Conservation (phyloP, 2,888 invertebrate genomes). For the Belgica antarctica region DNA sequence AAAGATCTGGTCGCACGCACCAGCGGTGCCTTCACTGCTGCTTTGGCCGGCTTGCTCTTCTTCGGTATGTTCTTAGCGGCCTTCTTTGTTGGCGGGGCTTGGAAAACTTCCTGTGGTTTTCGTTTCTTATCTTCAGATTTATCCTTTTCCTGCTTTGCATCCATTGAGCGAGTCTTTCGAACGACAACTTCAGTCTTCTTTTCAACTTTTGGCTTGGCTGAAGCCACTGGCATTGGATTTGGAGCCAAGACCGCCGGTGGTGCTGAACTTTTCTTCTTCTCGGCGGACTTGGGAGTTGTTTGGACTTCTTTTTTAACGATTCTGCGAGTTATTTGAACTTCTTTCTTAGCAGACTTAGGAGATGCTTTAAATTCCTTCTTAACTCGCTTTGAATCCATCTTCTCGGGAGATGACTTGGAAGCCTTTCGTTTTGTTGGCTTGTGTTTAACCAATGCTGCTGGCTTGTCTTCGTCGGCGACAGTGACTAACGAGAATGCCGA, state of each 20-base stretch:
- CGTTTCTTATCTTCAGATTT: background rate
- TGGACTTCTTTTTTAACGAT: too few relatives aligned
- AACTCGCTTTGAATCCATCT: constrained; percentile 1
- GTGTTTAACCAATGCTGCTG: background rate
- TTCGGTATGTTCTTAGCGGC: background rate
- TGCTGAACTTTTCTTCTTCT: too few relatives aligned
- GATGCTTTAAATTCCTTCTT: constrained; percentile 1
- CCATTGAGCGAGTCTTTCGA: constrained; percentile 10
- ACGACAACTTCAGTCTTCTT: background rate
- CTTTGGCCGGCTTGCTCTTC: background rate
- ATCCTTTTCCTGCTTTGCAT: background rate
- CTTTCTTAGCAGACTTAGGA: too few relatives aligned
- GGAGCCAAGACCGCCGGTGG: too few relatives aligned
- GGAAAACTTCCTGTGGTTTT: too few relatives aligned
- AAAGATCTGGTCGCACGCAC: background rate
- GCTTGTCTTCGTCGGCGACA: background rate
- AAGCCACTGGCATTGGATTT: too few relatives aligned
- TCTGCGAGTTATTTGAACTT: too few relatives aligned
- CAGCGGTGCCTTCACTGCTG: background rate
- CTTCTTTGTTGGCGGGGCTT: background rate
- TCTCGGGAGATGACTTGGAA: background rate
- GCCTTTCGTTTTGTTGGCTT: constrained; percentile 16
- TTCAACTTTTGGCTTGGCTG: background rate
- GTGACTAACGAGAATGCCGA: constrained; percentile 35
- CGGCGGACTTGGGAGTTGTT: too few relatives aligned